Percentiles rank a stretch among this genome's conserved stretches.
Conservation (phyloP, 2,797 vertebrate genomes). For the Molossus alvarezi region DNA sequence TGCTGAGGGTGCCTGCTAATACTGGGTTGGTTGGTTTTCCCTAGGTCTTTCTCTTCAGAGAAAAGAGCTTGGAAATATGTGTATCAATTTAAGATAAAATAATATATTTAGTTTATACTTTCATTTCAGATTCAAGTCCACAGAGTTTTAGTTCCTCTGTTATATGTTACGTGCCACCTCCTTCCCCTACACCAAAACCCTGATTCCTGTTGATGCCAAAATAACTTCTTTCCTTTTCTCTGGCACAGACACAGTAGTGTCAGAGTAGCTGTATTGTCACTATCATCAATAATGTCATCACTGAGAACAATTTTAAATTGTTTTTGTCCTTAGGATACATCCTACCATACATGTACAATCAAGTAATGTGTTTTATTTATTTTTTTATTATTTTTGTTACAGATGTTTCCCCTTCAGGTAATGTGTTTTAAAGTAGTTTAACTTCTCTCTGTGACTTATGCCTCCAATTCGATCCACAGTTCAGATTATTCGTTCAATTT, state of each 20-base stretch:
- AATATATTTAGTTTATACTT: not conserved
- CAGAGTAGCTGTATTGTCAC: not conserved
- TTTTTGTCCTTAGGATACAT: not conserved
- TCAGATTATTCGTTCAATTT: slow-evolving; percentile 20
- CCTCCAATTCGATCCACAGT: not conserved
- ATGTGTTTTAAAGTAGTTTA: not conserved
- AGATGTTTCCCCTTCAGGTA: too few relatives aligned
- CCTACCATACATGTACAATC: not conserved
- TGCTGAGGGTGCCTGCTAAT: not conserved
- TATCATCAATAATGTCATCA: not conserved
- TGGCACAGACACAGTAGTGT: not conserved
- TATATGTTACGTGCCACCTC: not conserved
- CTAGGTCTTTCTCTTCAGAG: not conserved
- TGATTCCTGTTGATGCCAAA: not conserved
- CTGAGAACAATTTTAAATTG: not conserved
- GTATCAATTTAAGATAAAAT: slow-evolving; percentile 22
- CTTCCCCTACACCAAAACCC: not conserved
- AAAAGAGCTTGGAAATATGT: not conserved
- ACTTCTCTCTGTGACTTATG: not conserved
- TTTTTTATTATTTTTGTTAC: too few relatives aligned
- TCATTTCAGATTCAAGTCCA: slow-evolving; percentile 3
- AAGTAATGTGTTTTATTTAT: not conserved
- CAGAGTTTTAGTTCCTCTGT: not conserved
- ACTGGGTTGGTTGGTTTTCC: not conserved
- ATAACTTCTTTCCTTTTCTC: not conserved